These are phyloP conservation scores for Puntigrus tetrazona DNA, from an alignment of 2,113 vertebrate genomes.

Conservation along the genomic window DNA sequence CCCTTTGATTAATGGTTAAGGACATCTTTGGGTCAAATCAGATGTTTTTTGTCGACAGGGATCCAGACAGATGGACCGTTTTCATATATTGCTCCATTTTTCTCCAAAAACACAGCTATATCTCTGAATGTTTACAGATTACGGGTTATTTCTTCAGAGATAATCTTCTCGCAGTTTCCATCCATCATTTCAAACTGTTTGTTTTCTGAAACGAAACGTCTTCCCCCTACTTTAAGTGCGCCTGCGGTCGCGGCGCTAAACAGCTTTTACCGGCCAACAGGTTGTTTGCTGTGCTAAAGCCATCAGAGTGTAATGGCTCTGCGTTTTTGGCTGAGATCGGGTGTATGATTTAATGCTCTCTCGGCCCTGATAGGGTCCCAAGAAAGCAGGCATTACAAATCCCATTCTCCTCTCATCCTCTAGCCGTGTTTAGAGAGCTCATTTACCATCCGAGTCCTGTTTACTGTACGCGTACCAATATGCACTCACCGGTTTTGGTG, in stretches of 20 bases:
- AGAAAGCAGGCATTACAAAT: slow-evolving; percentile 90
- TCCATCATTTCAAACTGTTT: slow-evolving; percentile 72
- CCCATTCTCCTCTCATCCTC: slow-evolving; percentile 73
- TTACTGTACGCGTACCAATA: slow-evolving; percentile 94
- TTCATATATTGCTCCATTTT: slow-evolving; percentile 16
- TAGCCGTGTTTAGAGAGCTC: slow-evolving; percentile 83
- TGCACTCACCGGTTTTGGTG: slow-evolving; percentile 99
- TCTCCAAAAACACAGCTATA: neutral
- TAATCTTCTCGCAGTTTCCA: slow-evolving; percentile 49
- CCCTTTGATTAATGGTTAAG: slow-evolving; percentile 19
- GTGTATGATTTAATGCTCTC: slow-evolving; percentile 86
- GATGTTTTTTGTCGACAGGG: neutral
- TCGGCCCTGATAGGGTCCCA: slow-evolving; percentile 84
- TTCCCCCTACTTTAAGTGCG: slow-evolving; percentile 62
- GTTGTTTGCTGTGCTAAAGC: slow-evolving; percentile 83
- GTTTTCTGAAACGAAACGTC: slow-evolving; percentile 72
- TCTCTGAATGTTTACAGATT: slow-evolving; percentile 48
- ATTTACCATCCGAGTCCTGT: slow-evolving; percentile 86
- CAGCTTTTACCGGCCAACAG: slow-evolving; percentile 75
- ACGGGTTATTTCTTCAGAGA: slow-evolving; percentile 59
- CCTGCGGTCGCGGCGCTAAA: slow-evolving; percentile 66
- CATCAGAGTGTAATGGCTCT: slow-evolving; percentile 85
- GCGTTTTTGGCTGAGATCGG: slow-evolving; percentile 72
- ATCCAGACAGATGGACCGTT: neutral
- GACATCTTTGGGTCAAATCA: neutral